Percentiles rank a stretch among this genome's conserved stretches.
These are phyloP conservation scores for Caenorhabditis sp. DNA, from an alignment of 2,888 invertebrate genomes.

Conservation along the genomic window DNA sequence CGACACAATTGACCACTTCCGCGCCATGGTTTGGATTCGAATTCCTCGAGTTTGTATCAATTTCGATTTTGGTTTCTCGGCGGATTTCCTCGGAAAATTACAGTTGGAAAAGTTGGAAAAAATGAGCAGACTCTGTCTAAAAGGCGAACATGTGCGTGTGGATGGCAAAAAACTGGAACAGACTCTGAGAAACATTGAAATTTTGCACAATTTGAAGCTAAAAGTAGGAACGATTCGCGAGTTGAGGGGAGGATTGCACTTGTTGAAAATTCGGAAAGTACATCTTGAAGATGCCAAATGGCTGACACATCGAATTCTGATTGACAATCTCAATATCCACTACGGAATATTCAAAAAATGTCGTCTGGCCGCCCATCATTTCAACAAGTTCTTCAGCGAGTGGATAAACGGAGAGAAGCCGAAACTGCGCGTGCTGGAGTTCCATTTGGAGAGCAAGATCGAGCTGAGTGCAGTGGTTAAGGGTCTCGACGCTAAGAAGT, in stretches of 20 bases:
- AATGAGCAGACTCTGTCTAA: not conserved
- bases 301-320: not conserved
- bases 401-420: not conserved
- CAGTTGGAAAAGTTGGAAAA: not conserved
- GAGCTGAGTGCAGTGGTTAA: not conserved
- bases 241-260: not conserved
- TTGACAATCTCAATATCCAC: not conserved
- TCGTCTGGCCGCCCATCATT: not conserved
- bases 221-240: not conserved
- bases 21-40: no score
- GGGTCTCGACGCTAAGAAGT: not conserved
- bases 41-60: not conserved
- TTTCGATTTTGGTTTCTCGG: not conserved
- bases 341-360: not conserved
- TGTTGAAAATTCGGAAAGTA: not conserved
- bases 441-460: not conserved
- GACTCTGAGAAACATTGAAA: not conserved
- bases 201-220: not conserved
- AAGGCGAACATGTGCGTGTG: not conserved
- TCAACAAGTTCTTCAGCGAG: not conserved
- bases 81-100: not conserved
- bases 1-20: no score
- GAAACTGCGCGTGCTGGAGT: not conserved
- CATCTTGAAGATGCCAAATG: not conserved
- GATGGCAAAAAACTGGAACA: not conserved